These are phyloP conservation scores for Xylota segnis DNA, from an alignment of 2,888 invertebrate species.

Conservation along the genomic window DNA sequence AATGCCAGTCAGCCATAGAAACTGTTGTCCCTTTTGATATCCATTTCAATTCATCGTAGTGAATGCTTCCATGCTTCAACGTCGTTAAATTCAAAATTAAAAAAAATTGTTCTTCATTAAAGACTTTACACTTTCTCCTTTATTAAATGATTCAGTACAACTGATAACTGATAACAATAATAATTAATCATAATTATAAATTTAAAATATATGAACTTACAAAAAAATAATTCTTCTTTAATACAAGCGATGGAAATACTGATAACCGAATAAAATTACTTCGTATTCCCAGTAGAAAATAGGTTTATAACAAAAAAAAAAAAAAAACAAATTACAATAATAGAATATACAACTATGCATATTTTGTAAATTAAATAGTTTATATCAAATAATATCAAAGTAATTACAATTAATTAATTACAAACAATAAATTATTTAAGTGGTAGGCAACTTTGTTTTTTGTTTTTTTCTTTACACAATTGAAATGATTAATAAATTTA, in stretches of 20 bases:
- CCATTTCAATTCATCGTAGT: too few relatives aligned
- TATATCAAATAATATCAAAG: slow-evolving; percentile 75
- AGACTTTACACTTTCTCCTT: slow-evolving; percentile 72
- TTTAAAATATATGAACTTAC: slow-evolving; percentile 51
- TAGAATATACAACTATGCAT: slow-evolving; percentile 37
- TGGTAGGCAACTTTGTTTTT: slow-evolving; percentile 52
- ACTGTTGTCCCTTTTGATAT: too few relatives aligned
- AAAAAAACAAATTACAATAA: too few relatives aligned
- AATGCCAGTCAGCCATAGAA: too few relatives aligned
- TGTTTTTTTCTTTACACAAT: slow-evolving; percentile 3
- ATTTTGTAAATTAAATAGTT: slow-evolving; percentile 50
- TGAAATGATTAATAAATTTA: slow-evolving; percentile 11
- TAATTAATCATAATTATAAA: slow-evolving; percentile 55
- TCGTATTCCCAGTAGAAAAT: slow-evolving; percentile 45
- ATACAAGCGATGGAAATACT: slow-evolving; percentile 63
- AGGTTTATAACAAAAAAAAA: slow-evolving; percentile 46
- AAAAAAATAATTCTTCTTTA: slow-evolving; percentile 47
- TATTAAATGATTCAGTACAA: slow-evolving; percentile 72
- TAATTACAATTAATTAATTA: slow-evolving; percentile 65
- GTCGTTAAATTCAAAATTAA: background rate
- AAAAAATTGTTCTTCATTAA: background rate
- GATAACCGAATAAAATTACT: slow-evolving; percentile 36
- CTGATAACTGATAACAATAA: slow-evolving; percentile 69
- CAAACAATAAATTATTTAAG: slow-evolving; percentile 74
- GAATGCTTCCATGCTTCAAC: too few relatives aligned